These are phyloP conservation scores for Clamator glandarius DNA, from an alignment of 2,797 vertebrate species.

Conservation along the genomic window DNA sequence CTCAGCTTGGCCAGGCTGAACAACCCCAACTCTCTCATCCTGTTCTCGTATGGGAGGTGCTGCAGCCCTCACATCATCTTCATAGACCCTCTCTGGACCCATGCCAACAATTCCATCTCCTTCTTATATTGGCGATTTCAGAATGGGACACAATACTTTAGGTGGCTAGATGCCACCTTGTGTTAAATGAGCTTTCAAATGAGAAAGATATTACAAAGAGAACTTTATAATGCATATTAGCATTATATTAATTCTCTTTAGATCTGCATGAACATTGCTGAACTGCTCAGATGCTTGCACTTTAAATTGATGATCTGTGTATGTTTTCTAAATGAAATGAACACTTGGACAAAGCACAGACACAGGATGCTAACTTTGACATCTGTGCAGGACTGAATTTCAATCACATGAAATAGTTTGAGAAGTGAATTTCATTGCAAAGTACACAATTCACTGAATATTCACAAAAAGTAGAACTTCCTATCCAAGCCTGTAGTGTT, in stretches of 20 bases:
- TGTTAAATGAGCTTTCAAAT: background rate
- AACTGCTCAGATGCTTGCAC: background rate
- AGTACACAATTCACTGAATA: background rate
- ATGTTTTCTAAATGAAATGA: background rate
- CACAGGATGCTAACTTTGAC: background rate
- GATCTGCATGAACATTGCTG: background rate
- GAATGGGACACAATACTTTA: too few species aligned
- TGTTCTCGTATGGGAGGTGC: too few species aligned
- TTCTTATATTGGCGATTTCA: too few species aligned
- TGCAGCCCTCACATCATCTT: too few species aligned
- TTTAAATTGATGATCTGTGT: background rate
- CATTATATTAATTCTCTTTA: background rate
- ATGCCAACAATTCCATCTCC: too few species aligned
- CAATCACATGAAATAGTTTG: background rate
- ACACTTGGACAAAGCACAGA: background rate
- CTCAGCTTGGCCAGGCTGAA: too few species aligned
- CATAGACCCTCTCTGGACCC: too few species aligned
- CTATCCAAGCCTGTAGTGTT: too few species aligned
- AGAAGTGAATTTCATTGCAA: background rate
- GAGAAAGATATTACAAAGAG: background rate
- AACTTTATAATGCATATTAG: background rate
- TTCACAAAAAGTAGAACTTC: background rate
- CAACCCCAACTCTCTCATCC: too few species aligned
- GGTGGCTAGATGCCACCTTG: background rate
- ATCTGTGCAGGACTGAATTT: background rate